Evolutionary conservation across 2,113 vertebrate species (phyloP), one percentile per base, ranked within the genome.

Genomic region (Rhagologus leucostigma): DNA sequence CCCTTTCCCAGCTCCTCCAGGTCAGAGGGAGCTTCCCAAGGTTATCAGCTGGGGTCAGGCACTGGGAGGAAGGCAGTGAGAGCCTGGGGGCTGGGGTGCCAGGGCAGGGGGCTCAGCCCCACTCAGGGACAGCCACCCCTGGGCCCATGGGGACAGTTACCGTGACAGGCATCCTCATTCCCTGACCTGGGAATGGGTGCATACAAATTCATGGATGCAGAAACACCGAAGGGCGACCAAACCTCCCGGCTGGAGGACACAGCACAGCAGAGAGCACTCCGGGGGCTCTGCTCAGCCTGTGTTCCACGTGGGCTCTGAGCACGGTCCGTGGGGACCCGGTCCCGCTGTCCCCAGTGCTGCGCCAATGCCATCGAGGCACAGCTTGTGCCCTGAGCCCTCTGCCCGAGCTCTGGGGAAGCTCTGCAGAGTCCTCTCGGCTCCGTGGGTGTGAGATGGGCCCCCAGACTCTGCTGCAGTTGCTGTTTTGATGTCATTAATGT

Each of bases 81-180:
- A 20, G 18, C 7, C 18, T 47, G 73, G 57, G 59, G n/a, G 6
- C 9, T 29, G 49, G 11, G 62, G 11, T 3, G 2, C n/a, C 29
- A 7, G 52, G 21, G 6, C 2, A 17, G 65, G 42, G 49, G 56
- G 41, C 46, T 88, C 56, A 62, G 42, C 29, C 55, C 15, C 5
- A 2, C 68, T 27, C n/a, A 8, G 75, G 6, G 4, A 83, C 41
- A 68, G 68, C 20, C 80, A 53, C 33, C 47, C 29, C 52, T 39
- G 2, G 26, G 39, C 33, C n/a, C 22, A 9, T 16, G 42, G 79
- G 83, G 62, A 39, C 74, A 39, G 20, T 4, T 1, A 3, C 27
- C 1, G 0, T 1, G 14, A 27, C 2, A 50, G 6, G 7, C 46
- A 29, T 7, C 59, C 59, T 46, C 18, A 6, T 0, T 32, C 39